Percentiles rank a stretch among this genome's conserved stretches.
These are phyloP conservation scores for Pocillopora meandrina DNA, from an alignment of 92 coral and sea anemone species.

Conservation along the genomic window DNA sequence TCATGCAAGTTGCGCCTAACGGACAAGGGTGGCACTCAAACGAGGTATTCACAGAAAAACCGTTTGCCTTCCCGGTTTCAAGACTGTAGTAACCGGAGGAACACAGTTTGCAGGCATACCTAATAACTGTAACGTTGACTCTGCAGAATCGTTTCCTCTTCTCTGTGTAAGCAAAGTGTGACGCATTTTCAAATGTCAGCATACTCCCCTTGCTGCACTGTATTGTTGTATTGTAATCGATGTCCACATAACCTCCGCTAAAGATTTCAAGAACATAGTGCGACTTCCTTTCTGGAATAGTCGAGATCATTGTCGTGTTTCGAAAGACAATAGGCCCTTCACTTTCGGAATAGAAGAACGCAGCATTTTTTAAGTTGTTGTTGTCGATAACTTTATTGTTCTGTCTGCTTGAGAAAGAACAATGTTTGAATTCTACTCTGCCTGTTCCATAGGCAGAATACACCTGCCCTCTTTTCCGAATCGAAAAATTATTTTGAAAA, in stretches of 20 bases:
- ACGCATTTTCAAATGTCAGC: constrained; percentile 47
- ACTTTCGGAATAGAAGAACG: constrained; percentile 47
- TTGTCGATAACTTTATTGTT: not conserved
- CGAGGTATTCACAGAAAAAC: constrained; percentile 31
- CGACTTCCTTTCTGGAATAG: constrained; percentile 5
- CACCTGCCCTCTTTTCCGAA: constrained; percentile 27
- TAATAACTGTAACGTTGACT: constrained; percentile 41
- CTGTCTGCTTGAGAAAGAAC: constrained; percentile 6
- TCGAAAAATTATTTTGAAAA: constrained; percentile 49
- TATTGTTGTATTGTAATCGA: constrained; percentile 28
- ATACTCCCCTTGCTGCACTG: constrained; percentile 64
- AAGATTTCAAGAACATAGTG: constrained; percentile 35
- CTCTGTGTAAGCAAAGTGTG: constrained; percentile 36
- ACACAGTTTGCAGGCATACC: constrained; percentile 56
- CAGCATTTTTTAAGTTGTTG: not conserved
- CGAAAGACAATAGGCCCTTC: constrained; percentile 34
- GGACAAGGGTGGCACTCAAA: constrained; percentile 60
- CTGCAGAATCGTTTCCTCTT: constrained; percentile 20
- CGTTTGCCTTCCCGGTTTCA: constrained; percentile 50
- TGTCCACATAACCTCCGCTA: constrained; percentile 62
- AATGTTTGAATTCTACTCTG: constrained; percentile 29
- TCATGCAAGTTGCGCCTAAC: constrained; percentile 40
- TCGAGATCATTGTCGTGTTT: constrained; percentile 30
- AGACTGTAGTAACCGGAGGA: constrained; percentile 59
- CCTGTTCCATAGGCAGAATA: constrained; percentile 43